Base-by-base conservation (phyloP, 2,888 invertebrate species). In the Hydroisotoma schaefferi region DNA sequence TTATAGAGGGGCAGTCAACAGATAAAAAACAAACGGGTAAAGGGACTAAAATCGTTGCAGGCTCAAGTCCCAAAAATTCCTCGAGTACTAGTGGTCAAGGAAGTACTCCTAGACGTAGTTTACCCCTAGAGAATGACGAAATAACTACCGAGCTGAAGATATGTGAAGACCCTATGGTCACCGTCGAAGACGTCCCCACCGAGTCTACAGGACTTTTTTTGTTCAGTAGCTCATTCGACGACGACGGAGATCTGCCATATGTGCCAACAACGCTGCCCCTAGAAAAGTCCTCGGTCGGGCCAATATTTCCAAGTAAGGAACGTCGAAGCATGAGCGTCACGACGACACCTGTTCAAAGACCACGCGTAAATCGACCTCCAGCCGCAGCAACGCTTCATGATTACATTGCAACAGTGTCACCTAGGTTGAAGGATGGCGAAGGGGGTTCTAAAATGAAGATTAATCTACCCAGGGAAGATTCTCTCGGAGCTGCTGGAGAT, bases 181-280 rank as follows among this genome's bases (percentile, higher is more conserved):
- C 67, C 6, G 70, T 65, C 68, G 83, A 83, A 56, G 82, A 81
- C 23, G 81, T 83, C 69, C 85, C 85, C 72, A 79, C 85, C 49
- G 91, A 91, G 76, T 82, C 87, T 67, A 86, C 86, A 68, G 84
- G 85, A 1, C 80, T 92, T 44, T 89, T 91, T 47, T 81, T 86
- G 59, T 85, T 89, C 75, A 90, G 90, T 75, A 90, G 90, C 38
- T 87, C 89, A 75, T 90, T 90, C 73, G 73, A 73, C 73, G 74
- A 73, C 12, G 71, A 72, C 40, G 74, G 70, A 8, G 89, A 90
- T 77, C 80, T 92, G 74, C 92, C 92, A 1, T 91, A 90, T 76
- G 85, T 92, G 74, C 91, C 92, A 58, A 91, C 92, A n/a, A 92
- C 91, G 56, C 79, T 92, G 74, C 92, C 92, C 22, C 82, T 85